Evolutionary conservation across 1,140 invertebrate species (phyloP), one percentile per base, ranked within the genome.

Genomic region (Argopecten irradians): DNA sequence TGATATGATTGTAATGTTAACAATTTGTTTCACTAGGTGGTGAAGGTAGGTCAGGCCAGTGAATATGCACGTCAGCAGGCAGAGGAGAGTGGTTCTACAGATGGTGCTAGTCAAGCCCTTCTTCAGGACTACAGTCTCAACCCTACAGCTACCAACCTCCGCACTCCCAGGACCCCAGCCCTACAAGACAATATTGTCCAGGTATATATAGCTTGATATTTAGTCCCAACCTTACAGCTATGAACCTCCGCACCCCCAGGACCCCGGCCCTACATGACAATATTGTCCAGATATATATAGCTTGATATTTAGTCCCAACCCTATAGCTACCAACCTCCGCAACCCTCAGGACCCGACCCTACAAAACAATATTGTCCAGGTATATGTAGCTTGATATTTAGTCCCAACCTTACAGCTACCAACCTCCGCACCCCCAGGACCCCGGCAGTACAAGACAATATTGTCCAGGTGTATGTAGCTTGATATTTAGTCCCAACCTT

Each of bases 1-100:
- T 34, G 32, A 84, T 84, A 93, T 98, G 82, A 97, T 98, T 19
- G 19, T 22, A 35, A 34, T 16, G 11, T 85, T 8, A 36, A 34
- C n/a, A 35, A 13, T 11, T 34, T 87, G 22, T 85, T 32, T 39
- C 92, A 39, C 97, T 16, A 99, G 96, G 99, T 99, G 14, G 98
- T 99, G 0, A 99, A 99, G 96, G 96, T 99, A 86, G 99, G 99
- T 0, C 97, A 98, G 91, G 98, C 98, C 13, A 99, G 98, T 93
- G 98, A 99, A 96, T 97, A 98, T 91, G 98, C 98, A 8, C 96
- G 98, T 88, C 98, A 99, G 96, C 97, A 98, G 22, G 98, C 98
- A 0, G 97, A 97, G 43, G 98, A 98, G 92, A 91, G 92, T 14
- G 97, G 97, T 90, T 97, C 97, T 43, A 96, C 97, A 55, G 97